phyloP scores from a whole-genome alignment of 1,140 invertebrate genomes.

The Copidosoma floridanum region DNA sequence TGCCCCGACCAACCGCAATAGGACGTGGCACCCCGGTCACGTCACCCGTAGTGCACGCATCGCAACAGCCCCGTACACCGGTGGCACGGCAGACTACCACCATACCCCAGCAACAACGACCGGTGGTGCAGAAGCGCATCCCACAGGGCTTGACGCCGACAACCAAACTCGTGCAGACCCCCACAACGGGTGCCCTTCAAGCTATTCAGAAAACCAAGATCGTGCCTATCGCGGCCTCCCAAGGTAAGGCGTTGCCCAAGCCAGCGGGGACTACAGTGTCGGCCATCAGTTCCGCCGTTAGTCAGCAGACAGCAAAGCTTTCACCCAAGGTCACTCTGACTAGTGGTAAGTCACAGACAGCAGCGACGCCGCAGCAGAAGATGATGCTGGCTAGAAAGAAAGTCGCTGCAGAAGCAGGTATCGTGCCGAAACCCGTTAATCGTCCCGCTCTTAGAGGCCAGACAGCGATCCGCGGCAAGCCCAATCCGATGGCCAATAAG shows the following conservation, averaged over 20 bases:
- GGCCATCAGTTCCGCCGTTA: slow-evolving; percentile 12
- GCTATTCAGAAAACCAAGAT: slow-evolving; percentile 5
- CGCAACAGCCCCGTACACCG: slow-evolving; percentile 11
- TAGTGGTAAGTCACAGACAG: slow-evolving; percentile 42
- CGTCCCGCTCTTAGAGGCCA: slow-evolving; percentile 32
- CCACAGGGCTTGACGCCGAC: background rate
- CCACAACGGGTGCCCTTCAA: background rate
- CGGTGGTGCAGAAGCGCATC: background rate
- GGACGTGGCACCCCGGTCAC: background rate
- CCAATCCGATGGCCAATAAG: slow-evolving; percentile 31
- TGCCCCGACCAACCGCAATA: slow-evolving; percentile 40
- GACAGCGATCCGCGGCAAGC: slow-evolving; percentile 33
- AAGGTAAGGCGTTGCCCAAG: slow-evolving; percentile 24
- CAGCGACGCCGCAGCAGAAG: slow-evolving; percentile 53
- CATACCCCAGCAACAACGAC: background rate
- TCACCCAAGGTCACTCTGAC: slow-evolving; percentile 1
- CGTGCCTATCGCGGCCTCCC: slow-evolving; percentile 8
- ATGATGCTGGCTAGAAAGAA: slow-evolving; percentile 53
- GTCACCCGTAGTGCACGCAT: background rate
- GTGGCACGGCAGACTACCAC: slow-evolving; percentile 2
- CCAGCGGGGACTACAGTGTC: background rate
- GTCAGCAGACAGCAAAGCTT: background rate
- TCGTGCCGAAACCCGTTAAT: slow-evolving; percentile 32
- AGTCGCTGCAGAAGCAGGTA: slow-evolving; percentile 48
- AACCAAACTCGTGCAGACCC: slow-evolving; percentile 13